Percentiles rank a stretch among this genome's conserved stretches.
Conservation (phyloP, 2,113 vertebrate genomes). For the Brachypodius melanocephalos region DNA sequence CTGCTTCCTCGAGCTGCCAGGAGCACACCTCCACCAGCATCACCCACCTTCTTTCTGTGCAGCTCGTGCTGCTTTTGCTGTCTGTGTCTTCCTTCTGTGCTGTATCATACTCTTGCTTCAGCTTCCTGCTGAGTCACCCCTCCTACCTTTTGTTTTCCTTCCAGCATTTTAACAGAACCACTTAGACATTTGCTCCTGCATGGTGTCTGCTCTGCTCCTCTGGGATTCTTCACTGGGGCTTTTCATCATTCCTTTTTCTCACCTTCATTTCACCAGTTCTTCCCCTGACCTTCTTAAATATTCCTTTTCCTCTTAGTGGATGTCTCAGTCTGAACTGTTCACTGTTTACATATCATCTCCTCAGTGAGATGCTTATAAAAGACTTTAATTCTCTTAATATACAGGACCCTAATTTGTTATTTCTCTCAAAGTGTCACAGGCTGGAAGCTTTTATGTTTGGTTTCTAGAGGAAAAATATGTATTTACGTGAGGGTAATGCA, state of each 20-base stretch:
- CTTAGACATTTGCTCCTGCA: neutral
- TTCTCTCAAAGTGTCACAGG: neutral
- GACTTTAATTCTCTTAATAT: neutral
- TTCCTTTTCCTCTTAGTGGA: neutral
- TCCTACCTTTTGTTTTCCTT: slow-evolving; percentile 31
- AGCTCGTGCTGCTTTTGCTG: neutral
- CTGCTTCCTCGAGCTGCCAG: neutral
- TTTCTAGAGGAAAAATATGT: neutral
- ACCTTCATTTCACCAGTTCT: neutral
- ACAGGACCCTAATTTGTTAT: neutral
- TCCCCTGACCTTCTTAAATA: neutral
- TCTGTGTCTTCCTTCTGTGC: neutral
- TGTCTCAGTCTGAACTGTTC: neutral
- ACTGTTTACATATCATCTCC: neutral
- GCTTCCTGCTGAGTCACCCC: slow-evolving; percentile 4
- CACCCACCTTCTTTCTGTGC: neutral
- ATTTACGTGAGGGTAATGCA: neutral
- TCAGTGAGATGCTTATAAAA: neutral
- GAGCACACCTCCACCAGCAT: neutral
- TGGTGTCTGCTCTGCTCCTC: neutral
- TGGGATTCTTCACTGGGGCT: neutral
- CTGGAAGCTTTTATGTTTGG: neutral
- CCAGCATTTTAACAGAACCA: neutral
- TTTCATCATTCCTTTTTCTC: neutral
- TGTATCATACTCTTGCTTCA: neutral